Evolutionary conservation across 2,113 vertebrate genomes (phyloP), one percentile per base, ranked within the genome.

Genomic region (Lampris megalopsis): DNA sequence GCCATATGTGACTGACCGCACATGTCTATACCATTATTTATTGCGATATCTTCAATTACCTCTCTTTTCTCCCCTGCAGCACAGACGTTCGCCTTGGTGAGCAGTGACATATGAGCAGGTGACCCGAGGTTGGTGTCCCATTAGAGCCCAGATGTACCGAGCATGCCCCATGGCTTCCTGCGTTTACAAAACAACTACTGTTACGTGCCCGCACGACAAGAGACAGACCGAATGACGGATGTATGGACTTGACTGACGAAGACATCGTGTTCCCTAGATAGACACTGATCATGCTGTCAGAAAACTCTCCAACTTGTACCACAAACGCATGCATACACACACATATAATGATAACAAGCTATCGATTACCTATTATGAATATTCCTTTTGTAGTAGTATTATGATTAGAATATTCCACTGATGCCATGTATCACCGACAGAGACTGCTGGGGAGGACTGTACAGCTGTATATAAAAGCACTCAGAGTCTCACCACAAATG

Each of bases 71-170:
- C 9, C 11, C 66, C 61, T 70, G 49, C 93, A 92, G 93, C 91
- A 5, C 91, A 89, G 75, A 84, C 86, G 0, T 71, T 87, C 65
- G 74, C 89, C 63, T 63, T 93, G 68, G 81, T 94, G 73, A 94
- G 81, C 82, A 89, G 85, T 40, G 90, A 91, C 87, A 89, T 86
- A 68, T 93, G 91, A 94, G 78, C 38, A 11, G 7, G 36, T 3
- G 60, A 43, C 68, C n/a, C 9, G 1, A 62, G 56, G 1, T 50
- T 0, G 72, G 45, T 56, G 8, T 74, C 81, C 84, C 54, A 0
- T 5, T 73, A 66, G 71, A 85, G 87, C 81, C 83, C 59, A 67
- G 40, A 83, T 90, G 86, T 84, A 84, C 80, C 37, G 73, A 77
- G 79, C 81, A 80, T 76, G 77, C 84, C 79, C 79, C 83, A 75